Evolutionary conservation across 37 sponge, comb jelly and placozoan species (phyloP).

Genomic region (Hexactinellida sp.): DNA sequence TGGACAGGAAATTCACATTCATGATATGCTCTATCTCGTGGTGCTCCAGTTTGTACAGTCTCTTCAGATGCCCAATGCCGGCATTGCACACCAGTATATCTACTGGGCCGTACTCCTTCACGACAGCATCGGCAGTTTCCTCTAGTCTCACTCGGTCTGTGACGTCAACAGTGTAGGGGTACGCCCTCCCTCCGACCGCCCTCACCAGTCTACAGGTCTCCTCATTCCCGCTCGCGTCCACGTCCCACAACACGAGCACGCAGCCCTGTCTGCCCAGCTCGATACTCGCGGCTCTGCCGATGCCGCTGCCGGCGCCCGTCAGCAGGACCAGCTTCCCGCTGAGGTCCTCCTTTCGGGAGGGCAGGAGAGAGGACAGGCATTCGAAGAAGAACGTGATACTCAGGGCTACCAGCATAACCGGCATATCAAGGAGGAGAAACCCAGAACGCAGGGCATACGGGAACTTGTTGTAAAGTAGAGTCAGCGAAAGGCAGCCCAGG

Average conservation of each 20-base stretch:
- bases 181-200: neutral
- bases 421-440: neutral
- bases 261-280: neutral
- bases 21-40: neutral
- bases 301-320: neutral
- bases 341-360: neutral
- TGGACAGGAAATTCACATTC: neutral
- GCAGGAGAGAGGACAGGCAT: neutral
- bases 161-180: neutral
- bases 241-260: neutral
- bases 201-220: neutral
- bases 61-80: neutral
- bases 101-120: neutral
- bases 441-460: neutral
- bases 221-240: neutral
- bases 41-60: neutral
- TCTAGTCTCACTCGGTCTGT: neutral
- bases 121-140: neutral
- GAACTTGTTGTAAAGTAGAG: neutral
- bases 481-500: neutral
- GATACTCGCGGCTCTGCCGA: neutral
- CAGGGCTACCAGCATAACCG: neutral
- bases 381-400: neutral
- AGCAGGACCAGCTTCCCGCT: neutral
- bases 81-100: conserved; percentile 11